These are phyloP conservation scores for Zygaena filipendulae DNA, from an alignment of 2,888 invertebrate species.

Conservation along the genomic window DNA sequence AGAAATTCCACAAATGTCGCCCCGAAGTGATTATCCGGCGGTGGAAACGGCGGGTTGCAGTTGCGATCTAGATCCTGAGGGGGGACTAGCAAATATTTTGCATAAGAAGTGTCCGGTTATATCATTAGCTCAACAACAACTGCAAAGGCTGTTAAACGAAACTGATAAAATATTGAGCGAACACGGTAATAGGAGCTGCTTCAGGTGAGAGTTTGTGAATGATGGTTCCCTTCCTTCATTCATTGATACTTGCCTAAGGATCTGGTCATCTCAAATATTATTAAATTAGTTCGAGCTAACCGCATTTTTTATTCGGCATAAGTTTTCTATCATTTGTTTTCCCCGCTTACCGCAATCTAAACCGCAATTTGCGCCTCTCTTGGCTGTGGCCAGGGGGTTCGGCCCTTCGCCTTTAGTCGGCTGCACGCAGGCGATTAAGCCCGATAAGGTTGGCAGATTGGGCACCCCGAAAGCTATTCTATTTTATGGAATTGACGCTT, in stretches of 20 bases:
- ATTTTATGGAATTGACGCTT: no score
- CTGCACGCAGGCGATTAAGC: no score
- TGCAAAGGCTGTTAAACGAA: slow-evolving; percentile 42
- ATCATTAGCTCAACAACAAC: slow-evolving; percentile 45
- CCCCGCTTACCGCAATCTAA: no score
- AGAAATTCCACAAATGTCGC: slow-evolving; percentile 25
- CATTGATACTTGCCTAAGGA: no score
- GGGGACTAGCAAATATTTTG: slow-evolving; percentile 42
- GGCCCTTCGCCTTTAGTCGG: no score
- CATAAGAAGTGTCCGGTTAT: slow-evolving; percentile 57
- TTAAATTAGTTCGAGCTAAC: neutral
- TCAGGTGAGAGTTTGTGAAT: no score
- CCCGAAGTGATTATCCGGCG: slow-evolving; percentile 23
- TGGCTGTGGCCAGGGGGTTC: no score
- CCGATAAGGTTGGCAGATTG: neutral
- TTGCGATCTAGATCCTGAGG: slow-evolving; percentile 38
- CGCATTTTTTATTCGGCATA: no score
- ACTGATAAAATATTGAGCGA: slow-evolving; percentile 41
- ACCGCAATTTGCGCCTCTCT: no score
- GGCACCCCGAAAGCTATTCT: neutral
- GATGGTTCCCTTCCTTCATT: neutral
- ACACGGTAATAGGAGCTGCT: slow-evolving; percentile 27
- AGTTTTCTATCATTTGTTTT: no score
- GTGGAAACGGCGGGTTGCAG: slow-evolving; percentile 28
- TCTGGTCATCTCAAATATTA: no score